Evolutionary conservation across 2,888 invertebrate genomes (phyloP), one percentile per base, ranked within the genome.

Genomic region (Xiphydria camelus): DNA sequence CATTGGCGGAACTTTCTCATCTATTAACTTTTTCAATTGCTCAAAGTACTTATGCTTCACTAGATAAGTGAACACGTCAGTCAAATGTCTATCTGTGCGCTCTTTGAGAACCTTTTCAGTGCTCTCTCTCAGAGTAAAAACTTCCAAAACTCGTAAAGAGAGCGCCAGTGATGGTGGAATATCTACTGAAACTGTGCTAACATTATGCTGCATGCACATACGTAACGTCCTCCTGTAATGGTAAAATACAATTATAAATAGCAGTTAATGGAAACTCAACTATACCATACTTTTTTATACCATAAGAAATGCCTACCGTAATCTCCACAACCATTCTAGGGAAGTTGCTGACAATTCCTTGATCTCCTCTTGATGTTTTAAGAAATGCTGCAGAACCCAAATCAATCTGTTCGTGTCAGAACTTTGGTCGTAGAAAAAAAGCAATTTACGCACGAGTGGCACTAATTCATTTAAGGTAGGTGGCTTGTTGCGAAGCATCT

Each of bases 111-210:
- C 45, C 76, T 72, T 41, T 66, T 68, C 58, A 68, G 77, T 39
- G 70, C 73, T 37, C 68, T 76, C 51, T 74, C 76, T 38, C 76
- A 78, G 48, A 6, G 89, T 86, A 62, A 88, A 90, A 18, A 87
- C 83, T 70, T 91, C 90, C 63, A 94, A 76, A 78, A 89, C 86
- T 61, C 91, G 81, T 48, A 93, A 77, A 4, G 90, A 87, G 40
- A 90, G 83, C 15, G 89, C 87, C 51, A 87, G 78, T 3, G 84
- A 80, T 47, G 81, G 77, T 70, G 59, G 44, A 6, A 59, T 57
- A 10, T 66, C 62, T 5, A 45, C 35, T 2, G 51, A 52, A 17
- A 63, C 52, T 9, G 53, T 55, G 21, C 66, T 77, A 38, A 78
- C 77, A 75, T 79, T 80, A 54, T 80, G 80, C 58, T 78, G 79